These are phyloP conservation scores for Heterocephalus glaber DNA, from an alignment of 2,113 vertebrate species.

Conservation along the genomic window DNA sequence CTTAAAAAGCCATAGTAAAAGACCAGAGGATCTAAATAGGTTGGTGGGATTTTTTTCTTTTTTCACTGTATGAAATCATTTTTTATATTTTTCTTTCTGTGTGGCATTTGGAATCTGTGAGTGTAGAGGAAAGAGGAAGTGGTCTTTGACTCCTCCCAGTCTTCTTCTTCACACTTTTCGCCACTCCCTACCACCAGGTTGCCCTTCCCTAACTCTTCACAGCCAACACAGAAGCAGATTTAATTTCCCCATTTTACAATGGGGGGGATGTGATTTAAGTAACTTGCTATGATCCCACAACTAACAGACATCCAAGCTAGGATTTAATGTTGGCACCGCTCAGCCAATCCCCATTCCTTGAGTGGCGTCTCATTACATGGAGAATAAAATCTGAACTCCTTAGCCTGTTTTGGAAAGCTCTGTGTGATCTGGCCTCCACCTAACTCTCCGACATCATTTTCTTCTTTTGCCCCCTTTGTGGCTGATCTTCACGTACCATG, in stretches of 20 bases:
- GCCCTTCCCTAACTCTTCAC: not conserved
- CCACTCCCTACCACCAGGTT: not conserved
- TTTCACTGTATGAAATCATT: not conserved
- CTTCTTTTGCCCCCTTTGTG: not conserved
- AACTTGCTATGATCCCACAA: not conserved
- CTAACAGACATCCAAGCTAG: not conserved
- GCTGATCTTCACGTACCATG: not conserved
- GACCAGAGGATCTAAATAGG: not conserved
- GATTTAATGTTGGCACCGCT: not conserved
- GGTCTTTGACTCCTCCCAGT: not conserved
- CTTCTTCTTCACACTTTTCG: not conserved
- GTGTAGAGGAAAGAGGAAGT: not conserved
- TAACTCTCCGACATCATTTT: not conserved
- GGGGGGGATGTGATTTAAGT: not conserved
- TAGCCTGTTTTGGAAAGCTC: not conserved
- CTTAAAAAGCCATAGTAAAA: not conserved
- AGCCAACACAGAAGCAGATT: not conserved
- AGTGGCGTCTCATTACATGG: not conserved
- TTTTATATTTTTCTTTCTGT: not conserved
- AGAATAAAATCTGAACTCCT: not conserved
- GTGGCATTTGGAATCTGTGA: not conserved
- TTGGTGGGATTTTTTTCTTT: not conserved
- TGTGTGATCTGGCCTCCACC: not conserved
- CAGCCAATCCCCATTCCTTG: not conserved
- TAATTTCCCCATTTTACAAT: not conserved